Evolutionary conservation across 2,797 vertebrate species (phyloP).

Genomic region (Hydrophis major): DNA sequence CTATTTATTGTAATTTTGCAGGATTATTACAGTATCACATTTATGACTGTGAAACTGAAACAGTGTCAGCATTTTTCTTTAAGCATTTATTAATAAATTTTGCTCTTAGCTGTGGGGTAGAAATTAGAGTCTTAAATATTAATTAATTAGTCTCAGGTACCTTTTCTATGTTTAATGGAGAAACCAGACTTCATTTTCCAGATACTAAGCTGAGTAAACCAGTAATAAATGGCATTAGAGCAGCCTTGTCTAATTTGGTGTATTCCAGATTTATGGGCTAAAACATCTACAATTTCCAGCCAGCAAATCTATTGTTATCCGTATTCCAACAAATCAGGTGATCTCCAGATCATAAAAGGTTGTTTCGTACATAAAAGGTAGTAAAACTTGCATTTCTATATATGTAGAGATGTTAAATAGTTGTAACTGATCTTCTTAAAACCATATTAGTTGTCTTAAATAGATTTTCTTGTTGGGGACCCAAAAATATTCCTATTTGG

Average conservation of each 20-base stretch:
- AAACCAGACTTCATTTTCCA: neutral
- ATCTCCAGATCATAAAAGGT: neutral
- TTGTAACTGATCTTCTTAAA: neutral
- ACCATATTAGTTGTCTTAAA: neutral
- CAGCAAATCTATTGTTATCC: neutral
- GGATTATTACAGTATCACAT: slow-evolving; percentile 60
- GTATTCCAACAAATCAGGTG: neutral
- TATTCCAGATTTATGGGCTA: neutral
- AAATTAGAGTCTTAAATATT: slow-evolving; percentile 37
- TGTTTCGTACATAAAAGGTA: neutral
- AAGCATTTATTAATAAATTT: slow-evolving; percentile 54
- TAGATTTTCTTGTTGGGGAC: neutral
- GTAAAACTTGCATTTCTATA: neutral
- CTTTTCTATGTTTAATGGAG: neutral
- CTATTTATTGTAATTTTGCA: slow-evolving; percentile 72
- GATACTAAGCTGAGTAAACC: neutral
- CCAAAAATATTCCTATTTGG: neutral
- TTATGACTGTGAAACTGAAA: slow-evolving; percentile 61
- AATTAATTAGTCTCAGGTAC: neutral
- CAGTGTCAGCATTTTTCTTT: slow-evolving; percentile 64
- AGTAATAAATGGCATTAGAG: neutral
- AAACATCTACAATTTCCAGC: neutral
- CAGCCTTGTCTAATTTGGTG: neutral
- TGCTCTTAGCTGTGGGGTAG: slow-evolving; percentile 48
- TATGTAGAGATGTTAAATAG: neutral